A percentile compares a stretch with the other conserved stretches of the same genome.
These are phyloP conservation scores for Myodes glareolus DNA, from an alignment of 2,113 vertebrate species.

Conservation along the genomic window DNA sequence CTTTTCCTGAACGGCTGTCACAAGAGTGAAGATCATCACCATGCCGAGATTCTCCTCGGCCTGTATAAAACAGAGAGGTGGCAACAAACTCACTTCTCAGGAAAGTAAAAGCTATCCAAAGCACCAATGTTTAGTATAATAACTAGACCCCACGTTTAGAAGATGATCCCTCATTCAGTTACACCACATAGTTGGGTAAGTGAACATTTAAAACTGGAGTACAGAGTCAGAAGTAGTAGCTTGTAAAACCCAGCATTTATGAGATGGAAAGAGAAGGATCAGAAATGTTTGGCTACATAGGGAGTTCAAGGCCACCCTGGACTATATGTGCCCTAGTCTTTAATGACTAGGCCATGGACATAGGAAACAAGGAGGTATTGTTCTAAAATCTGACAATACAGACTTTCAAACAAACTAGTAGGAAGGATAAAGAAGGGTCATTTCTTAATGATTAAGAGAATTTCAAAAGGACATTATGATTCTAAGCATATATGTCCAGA, in stretches of 20 bases:
- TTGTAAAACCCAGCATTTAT: neutral
- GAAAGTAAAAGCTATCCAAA: neutral
- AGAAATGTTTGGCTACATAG: neutral
- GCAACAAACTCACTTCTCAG: neutral
- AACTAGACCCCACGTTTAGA: neutral
- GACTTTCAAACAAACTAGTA: neutral
- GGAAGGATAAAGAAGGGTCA: neutral
- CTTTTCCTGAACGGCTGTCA: slow-evolving; percentile 97
- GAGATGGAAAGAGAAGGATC: neutral
- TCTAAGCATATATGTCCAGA: neutral
- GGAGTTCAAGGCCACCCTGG: neutral
- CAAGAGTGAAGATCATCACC: slow-evolving; percentile 99
- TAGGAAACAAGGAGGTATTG: neutral
- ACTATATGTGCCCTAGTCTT: neutral
- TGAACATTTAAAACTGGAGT: neutral
- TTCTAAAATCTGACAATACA: neutral
- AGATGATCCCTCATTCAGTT: slow-evolving; percentile 21
- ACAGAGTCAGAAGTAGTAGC: neutral
- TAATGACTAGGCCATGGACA: neutral
- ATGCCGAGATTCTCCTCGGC: slow-evolving; percentile 97
- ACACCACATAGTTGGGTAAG: neutral
- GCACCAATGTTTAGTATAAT: neutral
- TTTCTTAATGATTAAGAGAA: neutral
- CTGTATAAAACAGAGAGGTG: slow-evolving; percentile 83
- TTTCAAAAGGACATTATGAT: neutral